Percentiles rank a stretch among this genome's conserved stretches.
Conservation (phyloP, 2,113 vertebrate species). For the Emydocephalus ijimae region DNA sequence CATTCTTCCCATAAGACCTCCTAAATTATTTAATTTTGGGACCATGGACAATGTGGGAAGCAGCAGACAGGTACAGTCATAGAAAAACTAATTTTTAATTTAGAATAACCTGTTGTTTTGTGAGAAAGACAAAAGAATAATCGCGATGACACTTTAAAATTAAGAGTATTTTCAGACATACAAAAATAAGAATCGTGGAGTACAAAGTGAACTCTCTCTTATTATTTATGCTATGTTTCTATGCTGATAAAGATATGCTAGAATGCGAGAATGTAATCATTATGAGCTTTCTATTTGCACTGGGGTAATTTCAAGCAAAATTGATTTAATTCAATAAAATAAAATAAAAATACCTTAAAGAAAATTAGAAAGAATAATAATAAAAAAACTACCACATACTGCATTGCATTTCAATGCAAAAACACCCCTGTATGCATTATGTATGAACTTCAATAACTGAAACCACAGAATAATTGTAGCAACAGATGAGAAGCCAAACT, state of each 20-base stretch:
- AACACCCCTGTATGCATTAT: background rate
- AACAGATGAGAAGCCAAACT: background rate
- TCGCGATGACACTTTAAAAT: background rate
- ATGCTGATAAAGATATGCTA: background rate
- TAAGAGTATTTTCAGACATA: background rate
- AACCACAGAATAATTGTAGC: constrained; percentile 1
- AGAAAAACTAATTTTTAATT: background rate
- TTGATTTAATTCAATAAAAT: background rate
- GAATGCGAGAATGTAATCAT: background rate
- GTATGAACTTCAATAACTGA: background rate
- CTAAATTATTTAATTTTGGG: background rate
- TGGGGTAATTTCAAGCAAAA: background rate
- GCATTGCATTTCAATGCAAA: background rate
- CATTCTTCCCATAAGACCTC: background rate
- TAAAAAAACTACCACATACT: background rate
- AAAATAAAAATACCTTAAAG: background rate
- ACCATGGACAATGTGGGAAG: background rate
- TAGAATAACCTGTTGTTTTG: background rate
- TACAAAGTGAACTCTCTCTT: background rate
- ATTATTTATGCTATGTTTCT: background rate
- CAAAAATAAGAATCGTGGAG: background rate
- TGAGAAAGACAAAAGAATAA: background rate
- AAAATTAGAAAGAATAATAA: background rate
- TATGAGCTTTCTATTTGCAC: background rate
- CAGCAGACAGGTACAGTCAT: background rate